Base-by-base conservation (phyloP, 2,113 vertebrate genomes). In the Nothoprocta perdicaria region DNA sequence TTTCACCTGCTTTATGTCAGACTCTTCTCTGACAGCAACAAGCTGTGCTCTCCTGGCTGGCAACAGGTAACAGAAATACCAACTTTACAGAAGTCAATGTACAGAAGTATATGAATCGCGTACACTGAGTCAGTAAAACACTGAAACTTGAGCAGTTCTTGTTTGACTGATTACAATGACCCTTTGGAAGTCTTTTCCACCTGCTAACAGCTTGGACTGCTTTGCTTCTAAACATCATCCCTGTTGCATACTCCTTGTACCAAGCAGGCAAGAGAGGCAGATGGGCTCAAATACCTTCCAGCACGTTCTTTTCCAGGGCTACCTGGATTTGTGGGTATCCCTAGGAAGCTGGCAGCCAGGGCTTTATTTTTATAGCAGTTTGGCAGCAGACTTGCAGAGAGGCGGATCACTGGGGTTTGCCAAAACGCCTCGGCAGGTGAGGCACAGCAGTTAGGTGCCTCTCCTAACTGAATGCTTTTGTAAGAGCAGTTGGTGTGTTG, bases 51-150 rank as follows among this genome's bases (percentile, higher is more conserved):
- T 61, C 31, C n/a, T 61, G 33, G 22, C 58, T 61, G 58, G 13
- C 58, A 61, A 19, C 33, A 23, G 58, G 33, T 61, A 61, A 55
- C 53, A 43, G 90, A 91, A 93, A 72, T 83, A 41, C 50, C 62
- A 61, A 91, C 68, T 96, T 93, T 43, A 86, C 92, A 72, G 84
- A 84, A 94, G 85, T 83, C 48, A 79, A 50, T 91, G 92, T 22
- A 23, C 91, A 78, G 84, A 84, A 94, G 85, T 81, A 58, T 82
- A 52, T 90, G 94, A 93, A 88, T 93, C 82, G 35, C 8, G 23
- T 50, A 61, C 38, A 86, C 90, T 94, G 86, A 94, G 93, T 94
- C 83, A 94, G 85, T 95, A 92, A 86, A 84, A 86, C 67, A 84
- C 67, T 38, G 76, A 84, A 75, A 73, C 78, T 86, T 94, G 67